Evolutionary conservation across 2,797 vertebrate species (phyloP).

Genomic region (Mormyrus hasselquistii): DNA sequence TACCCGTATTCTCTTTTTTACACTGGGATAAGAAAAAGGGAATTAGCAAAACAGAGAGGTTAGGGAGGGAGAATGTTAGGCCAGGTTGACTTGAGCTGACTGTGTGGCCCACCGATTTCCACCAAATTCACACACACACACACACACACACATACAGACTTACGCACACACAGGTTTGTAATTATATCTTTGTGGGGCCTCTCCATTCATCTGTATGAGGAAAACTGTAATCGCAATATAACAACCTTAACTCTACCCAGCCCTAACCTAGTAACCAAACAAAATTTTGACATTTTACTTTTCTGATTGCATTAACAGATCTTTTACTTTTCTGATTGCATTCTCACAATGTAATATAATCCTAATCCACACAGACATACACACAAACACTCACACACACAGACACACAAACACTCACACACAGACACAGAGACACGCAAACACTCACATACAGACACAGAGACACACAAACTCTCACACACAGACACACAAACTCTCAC

Average conservation of each 20-base stretch:
- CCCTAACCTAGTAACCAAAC: neutral
- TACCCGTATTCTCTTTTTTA: neutral
- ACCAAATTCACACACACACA: neutral
- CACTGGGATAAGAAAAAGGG: neutral
- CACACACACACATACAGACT: too few relatives aligned
- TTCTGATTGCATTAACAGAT: neutral
- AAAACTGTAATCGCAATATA: neutral
- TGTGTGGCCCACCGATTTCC: neutral
- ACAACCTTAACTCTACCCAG: neutral
- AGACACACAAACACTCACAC: too few relatives aligned
- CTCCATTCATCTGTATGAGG: neutral
- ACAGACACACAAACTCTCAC: neutral
- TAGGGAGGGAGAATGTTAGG: neutral
- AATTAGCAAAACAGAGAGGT: neutral
- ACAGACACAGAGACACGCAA: too few relatives aligned
- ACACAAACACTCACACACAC: neutral
- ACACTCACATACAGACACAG: too few relatives aligned
- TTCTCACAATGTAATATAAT: neutral
- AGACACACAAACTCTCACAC: too few relatives aligned
- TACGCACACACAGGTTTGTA: neutral
- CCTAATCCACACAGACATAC: neutral
- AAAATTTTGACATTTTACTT: neutral
- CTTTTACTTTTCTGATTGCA: neutral
- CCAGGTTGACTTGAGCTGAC: neutral
- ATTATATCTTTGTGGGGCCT: neutral